Base-by-base conservation (phyloP, 2,888 invertebrate species). In the Thelaira solivaga region DNA sequence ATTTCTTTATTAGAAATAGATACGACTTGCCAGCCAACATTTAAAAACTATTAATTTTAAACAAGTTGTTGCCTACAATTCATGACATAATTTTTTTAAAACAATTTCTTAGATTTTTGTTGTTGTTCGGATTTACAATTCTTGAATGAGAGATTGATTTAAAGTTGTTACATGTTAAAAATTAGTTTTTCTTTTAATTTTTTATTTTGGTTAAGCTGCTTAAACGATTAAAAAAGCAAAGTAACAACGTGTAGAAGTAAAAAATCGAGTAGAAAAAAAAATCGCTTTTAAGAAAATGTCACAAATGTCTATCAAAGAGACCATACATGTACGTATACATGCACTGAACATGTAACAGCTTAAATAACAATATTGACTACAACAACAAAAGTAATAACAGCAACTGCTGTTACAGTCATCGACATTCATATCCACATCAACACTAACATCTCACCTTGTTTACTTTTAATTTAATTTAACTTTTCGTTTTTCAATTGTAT, bases 401-500 rank as follows among this genome's bases (percentile, higher is more conserved):
- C 34, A n/a, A n/a, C n/a, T n/a, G n/a, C n/a, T n/a, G 71, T 36
- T 69, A 61, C 55, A 36, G 36, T 8, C 43, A 41, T 57, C 47
- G 24, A 65, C 45, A 68, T 41, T n/a, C n/a, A n/a, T n/a, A n/a
- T n/a, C n/a, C n/a, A n/a, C 43, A 41, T 57, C 47, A 18, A 65
- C 45, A 68, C 34, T 39, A 72, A 67, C 62, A 72, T 78, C 62
- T 77, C 73, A 73, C 51, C 73, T 78, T 78, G 74, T 69, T 78
- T 59, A 74, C 64, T 69, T 74, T 78, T 78, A 78, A 78, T 78
- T 78, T 68, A 78, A 78, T 78, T 74, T 36, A 69, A 65, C 69
- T 74, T 78, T 78, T 69, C 62, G 49, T 57, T 55, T 55, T 57
- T 62, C 41, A 49, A 59, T 55, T 64, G 26, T 45, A 45, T 65